Base-by-base conservation (phyloP, 64 coral and sea anemone genomes). In the Platygyra sinensis region DNA sequence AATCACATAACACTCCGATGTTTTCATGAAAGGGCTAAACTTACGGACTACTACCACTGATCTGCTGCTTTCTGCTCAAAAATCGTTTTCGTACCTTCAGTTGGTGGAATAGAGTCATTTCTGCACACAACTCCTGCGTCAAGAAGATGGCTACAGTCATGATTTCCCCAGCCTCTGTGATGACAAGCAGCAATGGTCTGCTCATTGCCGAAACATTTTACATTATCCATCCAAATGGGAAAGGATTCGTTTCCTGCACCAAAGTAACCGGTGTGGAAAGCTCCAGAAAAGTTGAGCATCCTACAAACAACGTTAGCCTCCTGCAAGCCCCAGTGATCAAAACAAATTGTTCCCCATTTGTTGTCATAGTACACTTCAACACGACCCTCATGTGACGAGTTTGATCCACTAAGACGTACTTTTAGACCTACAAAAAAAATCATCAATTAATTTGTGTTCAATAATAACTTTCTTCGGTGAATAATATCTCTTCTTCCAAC, bases 271-370 rank as follows among this genome's bases (percentile, higher is more conserved):
- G 33, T 78, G 7, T 63, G 11, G 14, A 49, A 36, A 12, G 89
- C 94, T 2, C 78, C 49, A 27, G 94, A 90, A 39, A 88, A 95
- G 19, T 90, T 90, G 20, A 95, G 62, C 86, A 91, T 90, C 55
- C 77, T 49, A 60, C 94, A 95, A 19, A 95, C 39, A 24, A 95
- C 94, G 32, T 69, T 73, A 17, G 94, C 94, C 18, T 95, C 94
- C 39, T 32, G 78, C 6, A 14, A 50, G 32, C 82, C 30, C 94
- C 94, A 95, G 10, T 24, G 51, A 57, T 92, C 82, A 28, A 92
- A 46, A 12, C 94, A 95, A 10, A 95, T 86, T 89, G 94, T 92
- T 15, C 94, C 94, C 94, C 94, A 95, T 13, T 39, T 33, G 29
- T 89, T 72, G 15, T 87, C 79, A 75, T 88, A 77, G 20, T 88